phyloP scores from a whole-genome alignment of 2,113 vertebrate species.

The Octodon degus region DNA sequence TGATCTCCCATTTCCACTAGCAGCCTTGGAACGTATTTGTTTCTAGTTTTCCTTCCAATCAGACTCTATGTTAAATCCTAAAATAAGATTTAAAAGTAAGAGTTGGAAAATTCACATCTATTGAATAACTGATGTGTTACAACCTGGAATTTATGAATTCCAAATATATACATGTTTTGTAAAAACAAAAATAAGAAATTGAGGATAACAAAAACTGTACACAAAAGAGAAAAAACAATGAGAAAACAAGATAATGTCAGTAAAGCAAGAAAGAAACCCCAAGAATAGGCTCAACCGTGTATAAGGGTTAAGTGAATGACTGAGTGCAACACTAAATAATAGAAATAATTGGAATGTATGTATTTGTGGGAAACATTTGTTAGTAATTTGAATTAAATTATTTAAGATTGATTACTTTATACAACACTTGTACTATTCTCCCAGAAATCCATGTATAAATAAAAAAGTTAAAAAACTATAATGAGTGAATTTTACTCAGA shows the following conservation, averaged over 20 bases:
- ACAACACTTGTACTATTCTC: neutral
- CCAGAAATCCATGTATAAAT: conserved; percentile 23
- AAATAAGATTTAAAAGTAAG: too few species aligned
- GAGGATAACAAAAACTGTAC: conserved; percentile 14
- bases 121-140: too few species aligned
- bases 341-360: conserved; percentile 21
- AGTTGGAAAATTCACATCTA: too few species aligned
- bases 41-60: too few species aligned
- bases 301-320: neutral
- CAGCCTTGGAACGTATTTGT: neutral
- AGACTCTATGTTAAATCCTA: too few species aligned
- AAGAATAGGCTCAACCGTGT: neutral
- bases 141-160: too few species aligned
- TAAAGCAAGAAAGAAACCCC: conserved; percentile 45
- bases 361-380: neutral
- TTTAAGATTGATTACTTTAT: conserved; percentile 30
- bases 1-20: too few species aligned
- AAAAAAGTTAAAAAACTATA: neutral
- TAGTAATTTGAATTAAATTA: conserved; percentile 50
- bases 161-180: too few species aligned
- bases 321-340: conserved; percentile 34
- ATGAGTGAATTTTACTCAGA: neutral
- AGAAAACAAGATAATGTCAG: neutral
- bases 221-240: conserved; percentile 10
- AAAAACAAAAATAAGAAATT: too few species aligned